A percentile compares a stretch with the other conserved stretches of the same genome.
phyloP scores from a whole-genome alignment of 2,888 invertebrate species.

The Nomada flava region DNA sequence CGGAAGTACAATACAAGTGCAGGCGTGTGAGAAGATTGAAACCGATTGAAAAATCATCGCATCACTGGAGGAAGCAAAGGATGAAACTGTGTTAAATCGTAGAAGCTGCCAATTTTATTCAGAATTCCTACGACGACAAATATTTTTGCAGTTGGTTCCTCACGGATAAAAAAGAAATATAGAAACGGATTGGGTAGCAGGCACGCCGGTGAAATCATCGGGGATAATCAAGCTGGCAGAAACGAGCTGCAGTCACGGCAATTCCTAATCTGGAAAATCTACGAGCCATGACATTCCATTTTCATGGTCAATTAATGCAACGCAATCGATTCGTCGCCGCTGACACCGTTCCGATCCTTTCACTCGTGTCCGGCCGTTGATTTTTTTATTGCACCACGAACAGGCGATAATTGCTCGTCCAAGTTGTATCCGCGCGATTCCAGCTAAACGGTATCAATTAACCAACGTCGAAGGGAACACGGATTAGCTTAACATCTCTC shows the following conservation, averaged over 20 bases:
- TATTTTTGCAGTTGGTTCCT: constrained; percentile 2
- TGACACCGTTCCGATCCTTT: constrained; percentile 63
- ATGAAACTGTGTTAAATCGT: not conserved
- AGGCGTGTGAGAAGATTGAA: no score
- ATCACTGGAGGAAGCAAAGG: not conserved
- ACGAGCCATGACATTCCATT: constrained; percentile 69
- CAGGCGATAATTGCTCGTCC: constrained; percentile 45
- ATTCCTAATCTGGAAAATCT: constrained; percentile 69
- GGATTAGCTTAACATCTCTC: not conserved
- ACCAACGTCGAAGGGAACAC: not conserved
- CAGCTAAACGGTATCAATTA: constrained; percentile 34
- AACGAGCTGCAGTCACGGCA: constrained; percentile 63
- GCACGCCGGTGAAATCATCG: constrained; percentile 48
- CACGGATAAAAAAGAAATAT: not conserved
- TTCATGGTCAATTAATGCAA: constrained; percentile 71
- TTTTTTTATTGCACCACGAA: constrained; percentile 20
- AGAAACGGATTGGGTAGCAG: constrained; percentile 18
- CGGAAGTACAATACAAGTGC: no score
- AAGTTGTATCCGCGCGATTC: not conserved
- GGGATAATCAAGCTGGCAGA: constrained; percentile 43
- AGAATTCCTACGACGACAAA: not conserved
- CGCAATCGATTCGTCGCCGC: constrained; percentile 50
- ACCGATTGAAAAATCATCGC: not conserved
- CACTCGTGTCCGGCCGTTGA: constrained; percentile 45
- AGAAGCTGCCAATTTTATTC: no score